Conservation (phyloP, 2,797 vertebrate genomes). For the Ctenochaetus hawaiiensis region DNA sequence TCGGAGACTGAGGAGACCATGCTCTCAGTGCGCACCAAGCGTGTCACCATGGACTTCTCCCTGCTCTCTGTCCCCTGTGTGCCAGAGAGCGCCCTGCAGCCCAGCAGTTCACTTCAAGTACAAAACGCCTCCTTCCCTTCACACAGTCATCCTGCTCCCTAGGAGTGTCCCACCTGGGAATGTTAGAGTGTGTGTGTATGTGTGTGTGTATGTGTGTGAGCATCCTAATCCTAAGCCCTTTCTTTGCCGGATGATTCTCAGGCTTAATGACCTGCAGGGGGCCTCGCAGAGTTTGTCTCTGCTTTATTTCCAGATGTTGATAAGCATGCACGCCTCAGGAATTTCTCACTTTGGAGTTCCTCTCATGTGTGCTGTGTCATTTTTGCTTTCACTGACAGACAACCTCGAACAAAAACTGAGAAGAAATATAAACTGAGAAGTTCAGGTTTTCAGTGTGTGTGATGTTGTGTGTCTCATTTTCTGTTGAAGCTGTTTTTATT, state of each 20-base stretch:
- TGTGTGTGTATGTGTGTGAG: conserved; percentile 31
- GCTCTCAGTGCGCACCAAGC: conserved; percentile 84
- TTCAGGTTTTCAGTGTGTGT: not conserved
- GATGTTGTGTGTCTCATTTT: conserved; percentile 18
- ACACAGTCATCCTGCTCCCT: conserved; percentile 22
- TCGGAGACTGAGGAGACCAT: conserved; percentile 83
- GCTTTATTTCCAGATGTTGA: conserved; percentile 34
- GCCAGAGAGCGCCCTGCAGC: conserved; percentile 81
- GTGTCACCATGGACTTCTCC: conserved; percentile 93
- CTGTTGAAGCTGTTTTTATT: conserved; percentile 7
- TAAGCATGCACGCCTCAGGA: conserved; percentile 39
- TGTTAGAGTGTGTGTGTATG: conserved; percentile 51
- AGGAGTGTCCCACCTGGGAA: conserved; percentile 71
- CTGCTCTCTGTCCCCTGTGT: conserved; percentile 87
- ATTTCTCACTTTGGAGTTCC: conserved; percentile 29
- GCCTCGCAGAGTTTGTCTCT: conserved; percentile 23
- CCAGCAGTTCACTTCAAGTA: conserved; percentile 82
- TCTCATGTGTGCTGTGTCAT: conserved; percentile 46
- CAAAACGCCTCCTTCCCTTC: conserved; percentile 57
- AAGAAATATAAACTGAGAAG: not conserved
- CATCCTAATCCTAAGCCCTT: conserved; percentile 47
- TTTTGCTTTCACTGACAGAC: conserved; percentile 26
- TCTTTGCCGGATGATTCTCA: conserved; percentile 65
- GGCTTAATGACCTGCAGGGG: conserved; percentile 30
- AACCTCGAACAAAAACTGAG: conserved; percentile 20